These are phyloP conservation scores for Paramormyrops kingsleyae DNA, from an alignment of 2,113 vertebrate species.

Conservation along the genomic window DNA sequence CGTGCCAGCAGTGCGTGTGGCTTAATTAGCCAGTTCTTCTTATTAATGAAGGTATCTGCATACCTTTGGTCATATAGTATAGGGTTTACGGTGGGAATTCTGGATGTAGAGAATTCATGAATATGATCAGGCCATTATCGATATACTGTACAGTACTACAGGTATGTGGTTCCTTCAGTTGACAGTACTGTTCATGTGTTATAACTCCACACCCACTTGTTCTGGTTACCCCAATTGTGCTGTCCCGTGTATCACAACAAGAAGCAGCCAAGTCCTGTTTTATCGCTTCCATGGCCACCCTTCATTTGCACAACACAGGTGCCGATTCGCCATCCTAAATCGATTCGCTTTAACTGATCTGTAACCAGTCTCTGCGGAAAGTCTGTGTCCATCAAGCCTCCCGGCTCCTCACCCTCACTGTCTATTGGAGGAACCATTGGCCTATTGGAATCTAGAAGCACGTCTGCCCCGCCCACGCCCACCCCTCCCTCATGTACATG, in stretches of 20 bases:
- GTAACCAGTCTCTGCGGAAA: constrained; percentile 31
- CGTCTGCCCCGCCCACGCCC: constrained; percentile 25
- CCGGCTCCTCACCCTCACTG: constrained; percentile 25
- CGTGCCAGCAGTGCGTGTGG: not conserved
- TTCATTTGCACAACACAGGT: constrained; percentile 64
- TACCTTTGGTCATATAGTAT: not conserved
- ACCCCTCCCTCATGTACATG: not conserved
- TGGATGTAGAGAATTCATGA: not conserved
- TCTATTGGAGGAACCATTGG: constrained; percentile 36
- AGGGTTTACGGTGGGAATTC: not conserved
- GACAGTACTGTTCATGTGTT: constrained; percentile 47
- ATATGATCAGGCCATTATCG: constrained; percentile 2
- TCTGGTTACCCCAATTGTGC: constrained; percentile 30
- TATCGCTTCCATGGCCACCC: constrained; percentile 51
- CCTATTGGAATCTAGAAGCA: constrained; percentile 43
- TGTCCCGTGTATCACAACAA: constrained; percentile 50
- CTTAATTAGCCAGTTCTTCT: not conserved
- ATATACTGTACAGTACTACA: no score
- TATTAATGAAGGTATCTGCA: not conserved
- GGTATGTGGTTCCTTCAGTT: constrained; percentile 31
- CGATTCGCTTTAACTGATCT: constrained; percentile 63
- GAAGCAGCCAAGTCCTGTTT: constrained; percentile 41
- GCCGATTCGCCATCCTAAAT: constrained; percentile 51
- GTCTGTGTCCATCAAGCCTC: constrained; percentile 40
- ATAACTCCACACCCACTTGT: constrained; percentile 28